Evolutionary conservation across 2,888 invertebrate species (phyloP), one percentile per base, ranked within the genome.

Genomic region (Strigamia crassipes): DNA sequence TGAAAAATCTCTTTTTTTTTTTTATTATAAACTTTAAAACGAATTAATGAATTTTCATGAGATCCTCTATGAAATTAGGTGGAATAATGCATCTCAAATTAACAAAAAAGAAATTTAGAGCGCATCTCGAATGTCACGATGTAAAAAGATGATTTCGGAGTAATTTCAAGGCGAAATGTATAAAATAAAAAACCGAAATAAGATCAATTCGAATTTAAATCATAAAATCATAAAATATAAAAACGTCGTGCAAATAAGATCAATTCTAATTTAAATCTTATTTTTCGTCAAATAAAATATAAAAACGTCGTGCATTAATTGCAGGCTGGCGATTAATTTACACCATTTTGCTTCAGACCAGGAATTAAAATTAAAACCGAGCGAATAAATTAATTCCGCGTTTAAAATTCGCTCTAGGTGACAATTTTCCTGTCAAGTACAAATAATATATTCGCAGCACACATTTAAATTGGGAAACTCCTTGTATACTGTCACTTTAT

Each of bases 401-500:
- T 66, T 66, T 23, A 21, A 66, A 21, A 66, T 66, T 23, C 21
- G n/a, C 61, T 66, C 23, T 66, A 18, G 61, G 61, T 66, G 61
- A 66, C 61, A 66, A 66, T 66, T 66, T 66, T 12, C 61, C 61
- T 23, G 23, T 5, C 61, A 66, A 21, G 61, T 23, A 23, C 1
- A 66, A 66, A 66, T 66, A 66, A 66, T 23, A 18, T 12, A 66
- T 66, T 66, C 61, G 23, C 23, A 23, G 61, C 61, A 66, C 61
- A 66, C 61, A 66, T 66, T 66, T 21, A 23, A 51, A 51, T 0
- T 13, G 6, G 18, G 12, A 18, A 18, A 21, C 23, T 66, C 61
- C 61, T 66, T 21, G 9, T 15, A 1, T 23, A 21, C 61, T 66
- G 61, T 66, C 61, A 66, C 13, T 23, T 23, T 9, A 12, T 66